Conservation (phyloP, 2,797 vertebrate species). For the Stomatorhinus walkeri region DNA sequence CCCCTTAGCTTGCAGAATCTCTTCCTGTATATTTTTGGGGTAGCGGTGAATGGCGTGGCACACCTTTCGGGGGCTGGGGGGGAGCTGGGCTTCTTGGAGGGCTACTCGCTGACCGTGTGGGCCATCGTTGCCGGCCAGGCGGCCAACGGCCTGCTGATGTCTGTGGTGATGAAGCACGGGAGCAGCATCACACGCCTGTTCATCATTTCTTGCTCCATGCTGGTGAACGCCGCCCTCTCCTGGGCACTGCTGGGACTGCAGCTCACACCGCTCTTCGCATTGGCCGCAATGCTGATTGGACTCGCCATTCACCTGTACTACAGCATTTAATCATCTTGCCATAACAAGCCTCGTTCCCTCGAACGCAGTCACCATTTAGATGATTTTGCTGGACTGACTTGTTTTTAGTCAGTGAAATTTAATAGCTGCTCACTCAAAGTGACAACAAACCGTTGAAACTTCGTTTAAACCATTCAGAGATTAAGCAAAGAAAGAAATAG, state of each 20-base stretch:
- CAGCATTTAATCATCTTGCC: constrained; percentile 24
- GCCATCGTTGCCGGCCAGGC: constrained; percentile 76
- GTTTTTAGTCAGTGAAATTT: neutral
- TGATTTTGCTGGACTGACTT: neutral
- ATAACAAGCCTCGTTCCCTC: neutral
- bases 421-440: neutral
- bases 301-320: constrained; percentile 84
- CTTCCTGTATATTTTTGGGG: constrained; percentile 84
- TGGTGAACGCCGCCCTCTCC: constrained; percentile 79
- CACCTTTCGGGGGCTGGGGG: constrained; percentile 49
- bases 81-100: constrained; percentile 65
- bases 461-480: neutral
- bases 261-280: constrained; percentile 73
- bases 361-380: neutral
- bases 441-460: neutral
- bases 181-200: constrained; percentile 89
- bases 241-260: constrained; percentile 73
- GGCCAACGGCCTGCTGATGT: constrained; percentile 86
- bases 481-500: neutral
- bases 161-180: constrained; percentile 86
- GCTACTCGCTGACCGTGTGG: constrained; percentile 70
- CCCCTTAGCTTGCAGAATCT: constrained; percentile 85
- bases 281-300: constrained; percentile 67
- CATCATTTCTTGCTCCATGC: constrained; percentile 84
- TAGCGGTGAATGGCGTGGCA: constrained; percentile 66